These are phyloP conservation scores for Cataglyphis albicans DNA, from an alignment of 2,888 invertebrate species.

Conservation along the genomic window DNA sequence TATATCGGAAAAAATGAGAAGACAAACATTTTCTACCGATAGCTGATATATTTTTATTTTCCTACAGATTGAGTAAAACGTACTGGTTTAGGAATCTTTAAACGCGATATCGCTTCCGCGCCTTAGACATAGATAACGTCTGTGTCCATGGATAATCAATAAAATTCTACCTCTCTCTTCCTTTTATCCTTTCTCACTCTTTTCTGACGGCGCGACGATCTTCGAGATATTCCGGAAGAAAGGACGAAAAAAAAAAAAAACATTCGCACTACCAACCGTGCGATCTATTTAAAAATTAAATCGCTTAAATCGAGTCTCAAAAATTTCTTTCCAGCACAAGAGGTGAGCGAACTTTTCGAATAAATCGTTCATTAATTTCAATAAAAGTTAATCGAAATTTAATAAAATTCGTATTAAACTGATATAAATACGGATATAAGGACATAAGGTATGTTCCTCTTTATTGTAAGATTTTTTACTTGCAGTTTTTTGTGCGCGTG, in stretches of 20 bases:
- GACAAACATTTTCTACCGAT: neutral
- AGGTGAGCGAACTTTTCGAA: neutral
- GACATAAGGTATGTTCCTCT: neutral
- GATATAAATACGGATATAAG: neutral
- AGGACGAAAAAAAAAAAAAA: constrained; percentile 19
- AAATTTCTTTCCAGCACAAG: neutral
- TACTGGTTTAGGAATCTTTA: constrained; percentile 23
- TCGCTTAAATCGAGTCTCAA: neutral
- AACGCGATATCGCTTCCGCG: constrained; percentile 20
- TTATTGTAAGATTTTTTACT: constrained; percentile 14
- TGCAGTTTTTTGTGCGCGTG: constrained; percentile 30
- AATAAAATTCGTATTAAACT: neutral
- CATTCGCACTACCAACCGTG: neutral
- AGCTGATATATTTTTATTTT: neutral
- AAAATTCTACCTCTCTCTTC: constrained; percentile 32
- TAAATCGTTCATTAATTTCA: neutral
- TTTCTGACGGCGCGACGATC: constrained; percentile 38
- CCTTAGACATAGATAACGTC: constrained; percentile 43
- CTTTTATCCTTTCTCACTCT: neutral
- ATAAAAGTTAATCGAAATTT: neutral
- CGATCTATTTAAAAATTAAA: constrained; percentile 9
- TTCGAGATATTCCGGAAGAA: constrained; percentile 40
- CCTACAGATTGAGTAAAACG: neutral
- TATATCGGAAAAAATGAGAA: neutral
- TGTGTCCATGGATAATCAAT: constrained; percentile 49